Evolutionary conservation across 1,140 invertebrate genomes (phyloP).

Genomic region (Pomacea maculata): DNA sequence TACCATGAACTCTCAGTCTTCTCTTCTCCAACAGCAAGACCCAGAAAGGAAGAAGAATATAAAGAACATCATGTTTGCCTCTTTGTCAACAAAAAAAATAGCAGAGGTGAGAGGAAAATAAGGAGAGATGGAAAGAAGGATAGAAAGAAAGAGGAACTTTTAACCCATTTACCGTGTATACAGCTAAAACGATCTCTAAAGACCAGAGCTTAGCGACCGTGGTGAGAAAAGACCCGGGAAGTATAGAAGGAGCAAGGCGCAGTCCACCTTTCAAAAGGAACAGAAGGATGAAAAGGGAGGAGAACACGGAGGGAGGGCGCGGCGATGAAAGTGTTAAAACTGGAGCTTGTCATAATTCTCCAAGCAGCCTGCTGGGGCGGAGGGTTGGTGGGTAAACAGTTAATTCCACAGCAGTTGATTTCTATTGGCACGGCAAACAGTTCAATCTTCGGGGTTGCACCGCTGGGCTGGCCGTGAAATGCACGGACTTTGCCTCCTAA

Average conservation of each 20-base stretch:
- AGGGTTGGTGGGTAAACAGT: not conserved
- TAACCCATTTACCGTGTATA: too few relatives aligned
- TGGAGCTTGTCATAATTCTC: too few relatives aligned
- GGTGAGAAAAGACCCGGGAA: not conserved
- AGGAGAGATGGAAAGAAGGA: not conserved
- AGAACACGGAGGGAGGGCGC: not conserved
- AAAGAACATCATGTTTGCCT: too few relatives aligned
- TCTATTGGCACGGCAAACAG: conserved; percentile 5
- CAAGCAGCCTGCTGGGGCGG: not conserved
- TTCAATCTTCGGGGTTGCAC: not conserved
- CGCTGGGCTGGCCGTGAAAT: too few relatives aligned
- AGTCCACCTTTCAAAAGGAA: not conserved
- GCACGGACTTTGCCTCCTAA: too few relatives aligned
- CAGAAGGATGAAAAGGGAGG: not conserved
- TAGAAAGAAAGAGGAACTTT: not conserved
- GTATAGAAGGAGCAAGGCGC: conserved; percentile 1
- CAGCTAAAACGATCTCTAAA: too few relatives aligned
- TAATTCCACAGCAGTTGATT: conserved; percentile 2
- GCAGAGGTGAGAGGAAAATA: not conserved
- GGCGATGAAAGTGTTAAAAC: not conserved
- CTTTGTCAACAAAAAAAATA: not conserved
- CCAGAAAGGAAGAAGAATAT: too few relatives aligned
- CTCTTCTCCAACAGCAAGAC: too few relatives aligned
- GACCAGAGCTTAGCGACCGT: too few relatives aligned
- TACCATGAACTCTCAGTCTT: not conserved